Evolutionary conservation across 2,888 invertebrate genomes (phyloP).

Genomic region (Ischnus inquisitorius): DNA sequence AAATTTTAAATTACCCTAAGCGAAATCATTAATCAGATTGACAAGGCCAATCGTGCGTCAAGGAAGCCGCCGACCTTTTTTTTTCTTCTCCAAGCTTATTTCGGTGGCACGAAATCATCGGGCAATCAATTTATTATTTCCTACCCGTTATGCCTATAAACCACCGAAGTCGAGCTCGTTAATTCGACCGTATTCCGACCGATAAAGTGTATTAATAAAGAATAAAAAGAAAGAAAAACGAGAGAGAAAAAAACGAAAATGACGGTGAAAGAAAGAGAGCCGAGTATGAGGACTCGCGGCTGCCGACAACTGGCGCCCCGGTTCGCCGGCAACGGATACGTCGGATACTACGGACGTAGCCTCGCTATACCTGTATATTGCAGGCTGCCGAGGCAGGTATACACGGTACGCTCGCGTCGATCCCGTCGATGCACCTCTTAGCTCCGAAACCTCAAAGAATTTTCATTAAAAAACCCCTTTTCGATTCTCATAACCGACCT

Average conservation of each 20-base stretch:
- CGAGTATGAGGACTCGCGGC: conserved; percentile 22
- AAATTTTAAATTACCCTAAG: conserved; percentile 78
- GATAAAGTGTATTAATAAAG: conserved; percentile 56
- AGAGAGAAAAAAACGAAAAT: conserved; percentile 1
- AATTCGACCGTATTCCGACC: conserved; percentile 42
- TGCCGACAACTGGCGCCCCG: conserved; percentile 81
- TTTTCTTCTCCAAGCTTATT: conserved; percentile 48
- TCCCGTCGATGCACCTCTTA: conserved; percentile 12
- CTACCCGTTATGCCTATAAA: conserved; percentile 73
- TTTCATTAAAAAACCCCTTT: not conserved
- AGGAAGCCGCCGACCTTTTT: conserved; percentile 67
- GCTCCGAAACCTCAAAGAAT: not conserved
- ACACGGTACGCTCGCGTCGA: conserved; percentile 9
- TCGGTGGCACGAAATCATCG: conserved; percentile 69
- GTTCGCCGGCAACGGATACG: conserved; percentile 48
- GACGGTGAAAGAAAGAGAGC: conserved; percentile 14
- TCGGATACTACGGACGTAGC: conserved; percentile 40
- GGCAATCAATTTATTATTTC: conserved; percentile 76
- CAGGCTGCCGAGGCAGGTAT: not conserved
- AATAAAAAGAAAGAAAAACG: conserved; percentile 17
- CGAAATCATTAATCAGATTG: conserved; percentile 81
- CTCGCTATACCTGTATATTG: conserved; percentile 11
- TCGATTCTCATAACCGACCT: not conserved
- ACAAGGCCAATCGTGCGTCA: conserved; percentile 62
- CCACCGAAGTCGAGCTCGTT: conserved; percentile 70